Percentiles rank a stretch among this genome's conserved stretches.
Conservation (phyloP, 2,888 invertebrate species). For the Ormyrus labotus region DNA sequence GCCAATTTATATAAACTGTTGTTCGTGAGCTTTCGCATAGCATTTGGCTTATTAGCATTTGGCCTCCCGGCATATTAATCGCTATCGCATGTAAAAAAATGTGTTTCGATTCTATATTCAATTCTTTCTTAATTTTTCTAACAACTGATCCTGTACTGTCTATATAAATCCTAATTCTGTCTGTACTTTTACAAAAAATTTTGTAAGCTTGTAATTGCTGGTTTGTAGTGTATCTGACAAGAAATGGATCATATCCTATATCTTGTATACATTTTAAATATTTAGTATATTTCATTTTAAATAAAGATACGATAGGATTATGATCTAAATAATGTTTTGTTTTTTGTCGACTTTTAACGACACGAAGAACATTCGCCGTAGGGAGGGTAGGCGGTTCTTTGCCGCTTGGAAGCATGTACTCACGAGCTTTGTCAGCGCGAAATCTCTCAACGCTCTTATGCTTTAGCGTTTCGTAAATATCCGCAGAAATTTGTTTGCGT, state of each 20-base stretch:
- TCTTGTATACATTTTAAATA: background rate
- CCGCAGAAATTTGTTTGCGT: background rate
- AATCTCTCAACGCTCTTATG: background rate
- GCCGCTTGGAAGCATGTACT: background rate
- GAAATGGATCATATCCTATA: background rate
- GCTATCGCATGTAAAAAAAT: constrained; percentile 17
- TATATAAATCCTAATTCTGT: background rate
- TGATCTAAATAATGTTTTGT: background rate
- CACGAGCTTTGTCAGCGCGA: background rate
- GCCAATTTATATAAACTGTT: background rate
- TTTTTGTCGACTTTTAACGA: background rate
- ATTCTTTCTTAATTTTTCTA: background rate
- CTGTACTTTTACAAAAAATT: background rate
- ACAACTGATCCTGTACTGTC: background rate
- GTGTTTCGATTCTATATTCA: constrained; percentile 1
- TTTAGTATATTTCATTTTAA: background rate
- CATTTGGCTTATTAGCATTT: background rate
- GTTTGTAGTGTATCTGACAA: background rate
- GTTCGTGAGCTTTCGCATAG: background rate
- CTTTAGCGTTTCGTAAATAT: background rate
- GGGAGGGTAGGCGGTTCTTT: background rate
- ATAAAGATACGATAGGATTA: background rate
- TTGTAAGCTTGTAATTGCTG: background rate
- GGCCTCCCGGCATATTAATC: background rate
- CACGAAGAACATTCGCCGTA: background rate